These are phyloP conservation scores for Nesoenas mayeri DNA, from an alignment of 2,113 vertebrate species.

Conservation along the genomic window DNA sequence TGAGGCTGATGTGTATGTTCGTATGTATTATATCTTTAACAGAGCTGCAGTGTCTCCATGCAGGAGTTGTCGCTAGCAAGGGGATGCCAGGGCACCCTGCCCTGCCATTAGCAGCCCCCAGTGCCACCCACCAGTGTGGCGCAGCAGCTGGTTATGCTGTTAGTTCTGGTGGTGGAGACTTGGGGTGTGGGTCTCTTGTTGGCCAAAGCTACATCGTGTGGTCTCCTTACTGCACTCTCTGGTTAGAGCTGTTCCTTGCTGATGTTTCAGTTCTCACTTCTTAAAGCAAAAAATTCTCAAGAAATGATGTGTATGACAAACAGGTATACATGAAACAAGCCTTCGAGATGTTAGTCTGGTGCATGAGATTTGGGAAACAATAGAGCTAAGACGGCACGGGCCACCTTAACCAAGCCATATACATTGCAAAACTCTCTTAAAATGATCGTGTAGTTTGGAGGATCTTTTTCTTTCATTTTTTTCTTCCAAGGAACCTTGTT, in stretches of 20 bases:
- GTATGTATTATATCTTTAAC: too few species aligned
- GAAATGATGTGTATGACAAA: neutral
- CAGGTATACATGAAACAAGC: neutral
- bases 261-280: neutral
- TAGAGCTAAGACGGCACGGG: neutral
- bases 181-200: rapidly evolving
- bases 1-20: neutral
- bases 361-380: neutral
- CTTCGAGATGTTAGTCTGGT: neutral
- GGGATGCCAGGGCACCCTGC: too few species aligned
- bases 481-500: neutral
- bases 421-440: neutral
- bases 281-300: neutral
- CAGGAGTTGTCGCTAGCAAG: too few species aligned
- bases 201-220: rapidly evolving
- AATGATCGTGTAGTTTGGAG: neutral
- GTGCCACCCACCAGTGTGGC: neutral
- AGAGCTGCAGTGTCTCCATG: too few species aligned
- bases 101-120: neutral
- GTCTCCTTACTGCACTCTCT: neutral
- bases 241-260: neutral
- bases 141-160: neutral
- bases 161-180: neutral
- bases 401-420: neutral
- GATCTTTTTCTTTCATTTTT: neutral